phyloP scores from a whole-genome alignment of 2,797 vertebrate species.

The Myiotriccus ornatus region DNA sequence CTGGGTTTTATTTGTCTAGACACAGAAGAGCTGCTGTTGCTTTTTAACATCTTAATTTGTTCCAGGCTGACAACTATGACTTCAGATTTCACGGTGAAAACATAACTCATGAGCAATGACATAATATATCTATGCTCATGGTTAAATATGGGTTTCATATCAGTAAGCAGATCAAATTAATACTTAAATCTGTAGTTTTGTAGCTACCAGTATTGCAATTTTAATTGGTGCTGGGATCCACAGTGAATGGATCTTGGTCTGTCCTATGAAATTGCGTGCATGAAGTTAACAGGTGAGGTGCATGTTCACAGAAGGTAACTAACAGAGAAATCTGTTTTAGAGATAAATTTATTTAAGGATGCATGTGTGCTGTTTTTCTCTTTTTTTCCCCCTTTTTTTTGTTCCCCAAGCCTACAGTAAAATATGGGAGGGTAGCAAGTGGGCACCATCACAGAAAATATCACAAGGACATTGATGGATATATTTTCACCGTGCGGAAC shows the following conservation, averaged over 20 bases:
- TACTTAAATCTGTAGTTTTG: conserved; percentile 23
- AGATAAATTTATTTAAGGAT: neutral
- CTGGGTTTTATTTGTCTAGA: neutral
- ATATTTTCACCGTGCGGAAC: conserved; percentile 16
- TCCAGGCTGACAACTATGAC: conserved; percentile 43
- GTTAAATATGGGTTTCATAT: conserved; percentile 43
- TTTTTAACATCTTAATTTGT: conserved; percentile 65
- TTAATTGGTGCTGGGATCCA: conserved; percentile 12
- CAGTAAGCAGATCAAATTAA: conserved; percentile 16
- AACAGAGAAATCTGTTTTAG: neutral
- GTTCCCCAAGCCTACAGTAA: neutral
- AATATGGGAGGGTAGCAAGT: neutral
- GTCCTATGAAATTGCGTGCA: neutral
- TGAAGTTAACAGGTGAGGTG: conserved; percentile 6
- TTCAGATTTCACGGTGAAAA: conserved; percentile 40
- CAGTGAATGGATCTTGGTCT: neutral
- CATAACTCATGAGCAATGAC: conserved; percentile 16
- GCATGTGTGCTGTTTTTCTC: neutral
- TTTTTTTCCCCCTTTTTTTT: accelerated
- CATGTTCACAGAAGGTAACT: neutral
- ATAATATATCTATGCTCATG: conserved; percentile 8
- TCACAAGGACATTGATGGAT: neutral
- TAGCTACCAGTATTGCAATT: neutral
- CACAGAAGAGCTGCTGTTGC: neutral
- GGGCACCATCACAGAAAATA: neutral